Evolutionary conservation across 2,797 vertebrate genomes (phyloP), one percentile per base, ranked within the genome.

Genomic region (Nyctalus aviator): DNA sequence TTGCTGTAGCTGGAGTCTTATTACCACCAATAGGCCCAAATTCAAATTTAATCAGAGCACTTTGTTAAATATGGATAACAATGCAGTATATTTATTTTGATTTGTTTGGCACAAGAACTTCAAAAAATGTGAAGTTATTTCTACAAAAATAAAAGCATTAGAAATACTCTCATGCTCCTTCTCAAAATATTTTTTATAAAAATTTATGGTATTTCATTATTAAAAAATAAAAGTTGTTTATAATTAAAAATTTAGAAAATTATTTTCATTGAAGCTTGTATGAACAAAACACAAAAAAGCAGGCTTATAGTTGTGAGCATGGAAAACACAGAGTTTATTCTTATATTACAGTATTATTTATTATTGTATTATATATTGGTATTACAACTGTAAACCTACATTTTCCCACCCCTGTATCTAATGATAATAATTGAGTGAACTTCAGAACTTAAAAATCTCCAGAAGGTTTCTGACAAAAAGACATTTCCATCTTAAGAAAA

Each of bases 1-100:
- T 87, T 71, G 86, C 46, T 50, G 25, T 35, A 85, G 46, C 55
- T 92, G 23, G 50, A 78, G n/a, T 86, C 53, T 77, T 91, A 92
- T 93, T 93, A 66, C n/a, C 59, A 20, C 46, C 21, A 12, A 62
- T 37, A 82, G 76, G 44, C 46, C 17, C 94, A 83, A 90, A 95
- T 93, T 86, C 92, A 93, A 66, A 88, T 82, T 88, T 46, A 96
- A 93, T 86, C 79, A 93, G 35, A 87, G 69, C 11, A 44, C 81
- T 92, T 95, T 95, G 77, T 90, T 91, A 93, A 88, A 71, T 95
- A 82, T 75, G 53, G 93, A 91, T 87, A 91, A 69, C 35, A 75
- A 6, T 73, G 8, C 23, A 68, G 11, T 53, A 59, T 44, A 41
- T 69, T 23, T 88, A 81, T 86, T 90, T 94, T 87, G 68, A 62